Base-by-base conservation (phyloP, 1,140 invertebrate genomes). In the Megalonaias nervosa region DNA sequence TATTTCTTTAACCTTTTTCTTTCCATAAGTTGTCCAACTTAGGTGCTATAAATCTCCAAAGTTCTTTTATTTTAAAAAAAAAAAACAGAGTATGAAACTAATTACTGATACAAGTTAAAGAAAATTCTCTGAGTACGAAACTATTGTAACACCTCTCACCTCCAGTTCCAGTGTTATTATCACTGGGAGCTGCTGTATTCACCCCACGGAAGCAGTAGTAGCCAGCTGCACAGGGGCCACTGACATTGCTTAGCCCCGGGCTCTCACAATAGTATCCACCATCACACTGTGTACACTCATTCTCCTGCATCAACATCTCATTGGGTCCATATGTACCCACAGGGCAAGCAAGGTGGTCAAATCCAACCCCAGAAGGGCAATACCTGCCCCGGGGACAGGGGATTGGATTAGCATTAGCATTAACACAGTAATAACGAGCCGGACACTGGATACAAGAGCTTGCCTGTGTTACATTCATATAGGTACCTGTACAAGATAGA, bases 391-490 rank as follows among this genome's bases (percentile, higher is more conserved):
- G 66, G 21, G 88, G 89, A 68, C 89, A 90, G 1, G 85, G 84
- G 71, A 88, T 88, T 26, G 83, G 79, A 48, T 48, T 48, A 48
- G 75, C 66, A 23, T 84, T 81, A 59, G 87, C 86, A 72, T 89
- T 87, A 14, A 88, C 84, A 81, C 89, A 90, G 81, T 87, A 90
- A 75, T 87, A 89, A 67, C 88, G 80, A 16, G 88, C 76, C 60
- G 88, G 85, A 65, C 89, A 90, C 14, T 76, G 55, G 64, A 89
- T 84, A 81, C 89, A 90, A 14, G 69, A 61, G 58, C 77, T 80
- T 11, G 89, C 88, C 70, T 81, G 80, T 16, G 88, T 90, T 62
- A 85, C 84, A 77, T 90, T 90, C 87, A 90, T 89, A 76, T 88
- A 89, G 4, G 82, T 85, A 26, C 88, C 88, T 89, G 73, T 48